A percentile compares a stretch with the other conserved stretches of the same genome.
Evolutionary conservation across 2,113 vertebrate genomes (phyloP).

Genomic region (Phylloscopus whistleri): DNA sequence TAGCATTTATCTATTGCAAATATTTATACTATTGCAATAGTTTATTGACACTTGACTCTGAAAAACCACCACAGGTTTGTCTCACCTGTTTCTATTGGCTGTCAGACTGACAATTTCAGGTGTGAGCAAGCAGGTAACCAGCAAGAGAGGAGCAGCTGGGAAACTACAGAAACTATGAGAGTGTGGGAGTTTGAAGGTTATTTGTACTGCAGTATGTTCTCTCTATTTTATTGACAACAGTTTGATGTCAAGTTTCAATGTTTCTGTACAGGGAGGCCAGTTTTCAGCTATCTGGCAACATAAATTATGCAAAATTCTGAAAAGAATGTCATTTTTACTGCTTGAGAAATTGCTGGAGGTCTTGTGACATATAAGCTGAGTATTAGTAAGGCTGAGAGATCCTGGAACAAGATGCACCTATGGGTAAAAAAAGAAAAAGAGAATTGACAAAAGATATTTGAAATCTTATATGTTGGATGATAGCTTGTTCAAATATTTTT

Average conservation of each 20-base stretch:
- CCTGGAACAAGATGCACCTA: not conserved
- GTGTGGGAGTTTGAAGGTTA: not conserved
- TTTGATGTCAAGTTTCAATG: not conserved
- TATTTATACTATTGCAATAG: not conserved
- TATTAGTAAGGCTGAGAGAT: not conserved
- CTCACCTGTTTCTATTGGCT: not conserved
- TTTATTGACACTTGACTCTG: not conserved
- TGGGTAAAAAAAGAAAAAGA: not conserved
- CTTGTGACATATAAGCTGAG: not conserved
- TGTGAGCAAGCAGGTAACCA: not conserved
- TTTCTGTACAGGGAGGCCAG: not conserved
- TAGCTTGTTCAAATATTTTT: not conserved
- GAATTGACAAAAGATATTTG: not conserved
- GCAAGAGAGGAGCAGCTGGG: not conserved
- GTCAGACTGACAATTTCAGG: not conserved
- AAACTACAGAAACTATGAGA: not conserved
- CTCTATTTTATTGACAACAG: not conserved
- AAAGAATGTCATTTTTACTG: not conserved
- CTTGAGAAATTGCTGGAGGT: not conserved
- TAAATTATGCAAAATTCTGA: not conserved
- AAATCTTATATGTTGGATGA: not conserved
- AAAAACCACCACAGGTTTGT: not conserved
- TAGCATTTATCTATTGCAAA: not conserved
- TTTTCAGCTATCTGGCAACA: not conserved
- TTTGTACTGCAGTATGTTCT: not conserved